Percentiles rank a stretch among this genome's conserved stretches.
Evolutionary conservation across 2,888 invertebrate species (phyloP).

Genomic region (Caenorhabditis parvicauda): DNA sequence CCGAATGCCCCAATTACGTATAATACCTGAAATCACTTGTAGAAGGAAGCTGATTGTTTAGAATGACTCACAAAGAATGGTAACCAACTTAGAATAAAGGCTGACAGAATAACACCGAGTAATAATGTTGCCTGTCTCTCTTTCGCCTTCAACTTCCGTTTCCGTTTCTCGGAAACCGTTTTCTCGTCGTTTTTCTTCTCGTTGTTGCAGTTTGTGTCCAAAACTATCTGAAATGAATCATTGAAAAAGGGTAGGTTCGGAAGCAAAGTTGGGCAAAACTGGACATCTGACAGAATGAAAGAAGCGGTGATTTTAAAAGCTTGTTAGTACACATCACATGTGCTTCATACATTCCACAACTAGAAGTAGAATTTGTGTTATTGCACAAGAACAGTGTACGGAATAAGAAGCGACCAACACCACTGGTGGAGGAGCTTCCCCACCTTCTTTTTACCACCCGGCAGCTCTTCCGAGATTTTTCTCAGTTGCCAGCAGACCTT

Average conservation of each 20-base stretch:
- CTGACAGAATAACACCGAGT: constrained; percentile 94
- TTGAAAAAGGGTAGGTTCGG: too few species aligned
- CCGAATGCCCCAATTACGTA: constrained; percentile 65
- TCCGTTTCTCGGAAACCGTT: constrained; percentile 30
- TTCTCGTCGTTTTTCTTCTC: constrained; percentile 21
- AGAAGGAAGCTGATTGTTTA: too few species aligned
- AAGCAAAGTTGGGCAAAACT: too few species aligned
- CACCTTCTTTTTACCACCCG: too few species aligned
- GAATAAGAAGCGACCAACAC: too few species aligned
- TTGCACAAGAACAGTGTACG: too few species aligned
- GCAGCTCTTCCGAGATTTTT: constrained; percentile 32
- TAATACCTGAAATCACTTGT: constrained; percentile 63
- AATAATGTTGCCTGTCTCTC: constrained; percentile 95
- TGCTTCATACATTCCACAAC: too few species aligned
- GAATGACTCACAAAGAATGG: constrained; percentile 77
- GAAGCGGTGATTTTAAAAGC: too few species aligned
- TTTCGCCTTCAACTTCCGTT: constrained; percentile 47
- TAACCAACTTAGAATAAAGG: constrained; percentile 96
- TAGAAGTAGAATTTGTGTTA: too few species aligned
- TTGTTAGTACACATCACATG: too few species aligned
- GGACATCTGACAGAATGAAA: too few species aligned
- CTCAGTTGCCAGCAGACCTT: constrained; percentile 40
- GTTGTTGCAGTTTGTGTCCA: constrained; percentile 20
- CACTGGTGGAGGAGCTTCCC: too few species aligned
- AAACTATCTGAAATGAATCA: constrained; percentile 13